These are phyloP conservation scores for Staurois parvus DNA, from an alignment of 2,797 vertebrate genomes.

Conservation along the genomic window DNA sequence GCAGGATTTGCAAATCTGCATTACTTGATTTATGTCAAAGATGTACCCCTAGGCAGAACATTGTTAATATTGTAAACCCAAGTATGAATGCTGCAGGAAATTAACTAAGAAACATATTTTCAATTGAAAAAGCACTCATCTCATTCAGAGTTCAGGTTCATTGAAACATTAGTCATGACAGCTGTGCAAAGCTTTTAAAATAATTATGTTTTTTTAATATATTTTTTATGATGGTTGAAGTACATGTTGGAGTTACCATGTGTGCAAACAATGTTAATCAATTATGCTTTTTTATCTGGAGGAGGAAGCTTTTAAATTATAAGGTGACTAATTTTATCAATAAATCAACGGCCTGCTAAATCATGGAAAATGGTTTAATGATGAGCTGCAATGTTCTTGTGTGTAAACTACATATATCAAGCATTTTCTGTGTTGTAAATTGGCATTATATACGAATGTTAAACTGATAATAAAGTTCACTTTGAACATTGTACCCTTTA, in stretches of 20 bases:
- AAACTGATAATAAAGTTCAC: too few species aligned
- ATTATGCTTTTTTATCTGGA: conserved; percentile 3
- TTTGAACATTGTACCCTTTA: too few species aligned
- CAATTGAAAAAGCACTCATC: conserved; percentile 22
- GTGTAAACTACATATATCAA: not conserved
- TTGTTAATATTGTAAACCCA: conserved; percentile 34
- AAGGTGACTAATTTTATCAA: conserved; percentile 28
- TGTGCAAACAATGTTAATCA: conserved; percentile 35
- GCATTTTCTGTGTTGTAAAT: too few species aligned
- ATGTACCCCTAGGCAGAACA: conserved; percentile 32
- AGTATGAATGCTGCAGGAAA: conserved; percentile 27
- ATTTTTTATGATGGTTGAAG: conserved; percentile 46
- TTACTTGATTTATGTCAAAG: not conserved
- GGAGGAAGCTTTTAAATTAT: conserved; percentile 20
- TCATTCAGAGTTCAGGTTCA: conserved; percentile 48
- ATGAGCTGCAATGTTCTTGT: not conserved
- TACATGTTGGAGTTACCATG: conserved; percentile 22
- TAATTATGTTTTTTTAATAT: conserved; percentile 43
- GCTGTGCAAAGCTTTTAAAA: conserved; percentile 44
- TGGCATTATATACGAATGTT: too few species aligned
- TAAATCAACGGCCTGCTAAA: conserved; percentile 25
- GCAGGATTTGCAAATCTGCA: too few species aligned
- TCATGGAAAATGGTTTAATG: not conserved
- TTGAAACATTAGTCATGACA: conserved; percentile 41
- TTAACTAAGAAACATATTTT: conserved; percentile 30